Conservation (phyloP, 2,113 vertebrate genomes). For the Acanthochromis polyacanthus region DNA sequence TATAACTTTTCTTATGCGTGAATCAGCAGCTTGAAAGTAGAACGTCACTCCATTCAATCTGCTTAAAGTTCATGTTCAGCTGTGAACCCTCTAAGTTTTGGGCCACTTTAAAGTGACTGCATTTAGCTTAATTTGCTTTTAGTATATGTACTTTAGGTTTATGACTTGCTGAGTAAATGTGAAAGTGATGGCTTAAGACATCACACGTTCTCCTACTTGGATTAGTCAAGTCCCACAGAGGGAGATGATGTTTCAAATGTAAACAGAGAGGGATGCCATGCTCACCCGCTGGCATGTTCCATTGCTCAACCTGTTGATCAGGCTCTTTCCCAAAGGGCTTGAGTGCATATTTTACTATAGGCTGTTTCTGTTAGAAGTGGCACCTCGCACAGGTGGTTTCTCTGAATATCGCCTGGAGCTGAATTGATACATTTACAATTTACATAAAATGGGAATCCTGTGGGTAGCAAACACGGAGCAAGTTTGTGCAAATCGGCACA, state of each 20-base stretch:
- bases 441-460: background rate
- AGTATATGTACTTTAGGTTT: background rate
- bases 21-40: constrained; percentile 2
- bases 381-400: constrained; percentile 15
- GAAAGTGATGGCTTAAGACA: constrained; percentile 25
- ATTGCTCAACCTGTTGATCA: constrained; percentile 76
- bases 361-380: constrained; percentile 36
- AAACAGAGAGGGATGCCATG: constrained; percentile 31
- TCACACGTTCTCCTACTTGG: constrained; percentile 32
- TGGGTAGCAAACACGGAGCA: constrained; percentile 1
- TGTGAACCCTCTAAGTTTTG: background rate
- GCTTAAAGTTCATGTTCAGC: background rate
- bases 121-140: background rate
- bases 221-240: constrained; percentile 52
- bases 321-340: constrained; percentile 53
- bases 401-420: constrained; percentile 36
- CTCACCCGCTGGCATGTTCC: constrained; percentile 56
- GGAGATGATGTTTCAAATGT: constrained; percentile 65
- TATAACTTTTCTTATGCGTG: background rate
- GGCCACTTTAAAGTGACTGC: background rate
- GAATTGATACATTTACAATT: constrained; percentile 16
- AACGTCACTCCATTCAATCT: background rate
- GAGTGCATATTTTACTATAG: constrained; percentile 37
- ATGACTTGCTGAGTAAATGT: background rate
- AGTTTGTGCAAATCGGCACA: constrained; percentile 23